A percentile compares a stretch with the other conserved stretches of the same genome.
These are phyloP conservation scores for Rotaria macrura DNA, from an alignment of 2,888 invertebrate genomes.

Conservation along the genomic window DNA sequence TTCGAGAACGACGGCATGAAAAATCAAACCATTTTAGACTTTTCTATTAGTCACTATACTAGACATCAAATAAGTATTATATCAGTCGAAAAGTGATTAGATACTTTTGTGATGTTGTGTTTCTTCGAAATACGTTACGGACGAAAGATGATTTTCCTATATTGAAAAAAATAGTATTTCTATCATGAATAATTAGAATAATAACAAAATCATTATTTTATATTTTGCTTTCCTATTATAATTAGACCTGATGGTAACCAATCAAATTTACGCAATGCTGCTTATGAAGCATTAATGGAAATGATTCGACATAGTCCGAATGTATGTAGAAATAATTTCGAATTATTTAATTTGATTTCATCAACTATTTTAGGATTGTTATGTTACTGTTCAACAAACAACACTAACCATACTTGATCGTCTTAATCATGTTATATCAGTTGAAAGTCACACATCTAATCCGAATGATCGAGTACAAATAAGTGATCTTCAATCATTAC, in stretches of 20 bases:
- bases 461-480: slow-evolving; percentile 71
- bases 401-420: slow-evolving; percentile 91
- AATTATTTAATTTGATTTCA: neutral
- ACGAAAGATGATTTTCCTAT: no score
- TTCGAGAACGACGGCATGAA: no score
- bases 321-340: neutral
- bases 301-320: slow-evolving; percentile 95
- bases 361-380: slow-evolving; percentile 62
- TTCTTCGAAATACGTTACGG: no score
- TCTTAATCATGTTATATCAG: slow-evolving; percentile 80
- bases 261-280: slow-evolving; percentile 84
- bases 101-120: no score
- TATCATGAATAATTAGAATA: no score
- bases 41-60: no score
- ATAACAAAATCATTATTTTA: no score
- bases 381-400: slow-evolving; percentile 84
- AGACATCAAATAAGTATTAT: no score
- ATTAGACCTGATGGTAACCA: slow-evolving; percentile 59
- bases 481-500: slow-evolving; percentile 82
- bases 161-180: no score
- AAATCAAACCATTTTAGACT: no score
- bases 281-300: slow-evolving; percentile 97
- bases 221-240: no score
- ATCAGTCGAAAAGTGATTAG: no score
- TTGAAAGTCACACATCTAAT: slow-evolving; percentile 58